These are phyloP conservation scores for Trichomycterus rosablanca DNA, from an alignment of 2,113 vertebrate genomes.

Conservation along the genomic window DNA sequence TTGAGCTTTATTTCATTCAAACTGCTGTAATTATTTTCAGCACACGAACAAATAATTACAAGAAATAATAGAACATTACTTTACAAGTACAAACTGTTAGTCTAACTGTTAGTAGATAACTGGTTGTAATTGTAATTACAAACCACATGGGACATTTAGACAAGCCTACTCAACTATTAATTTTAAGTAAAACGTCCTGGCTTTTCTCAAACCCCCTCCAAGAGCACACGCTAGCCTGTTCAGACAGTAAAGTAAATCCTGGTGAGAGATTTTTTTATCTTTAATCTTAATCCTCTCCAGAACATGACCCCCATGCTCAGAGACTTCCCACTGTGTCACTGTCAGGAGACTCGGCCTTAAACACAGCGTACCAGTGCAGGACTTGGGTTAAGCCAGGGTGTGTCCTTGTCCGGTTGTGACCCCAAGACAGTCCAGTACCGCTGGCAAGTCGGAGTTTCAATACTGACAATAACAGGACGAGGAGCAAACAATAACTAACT, in stretches of 20 bases:
- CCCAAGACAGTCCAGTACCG: too few species aligned
- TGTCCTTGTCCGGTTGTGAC: too few species aligned
- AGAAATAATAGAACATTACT: background rate
- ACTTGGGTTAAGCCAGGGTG: conserved; percentile 28
- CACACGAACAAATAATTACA: background rate
- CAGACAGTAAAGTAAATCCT: conserved; percentile 5
- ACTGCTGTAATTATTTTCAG: background rate
- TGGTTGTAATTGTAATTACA: too few species aligned
- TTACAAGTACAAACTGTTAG: too few species aligned
- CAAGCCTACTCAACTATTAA: background rate
- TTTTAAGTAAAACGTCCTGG: background rate
- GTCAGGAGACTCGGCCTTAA: conserved; percentile 25
- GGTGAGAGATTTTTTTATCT: conserved; percentile 19
- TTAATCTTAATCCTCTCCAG: conserved; percentile 29
- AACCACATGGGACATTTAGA: too few species aligned
- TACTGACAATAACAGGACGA: conserved; percentile 9
- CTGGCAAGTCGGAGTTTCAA: conserved; percentile 14
- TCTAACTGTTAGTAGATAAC: too few species aligned
- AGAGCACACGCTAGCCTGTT: background rate
- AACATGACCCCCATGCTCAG: background rate
- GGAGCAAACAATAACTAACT: too few species aligned
- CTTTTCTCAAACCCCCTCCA: background rate
- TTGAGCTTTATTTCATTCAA: conserved; percentile 1
- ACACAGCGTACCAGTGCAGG: conserved; percentile 36
- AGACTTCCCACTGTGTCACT: conserved; percentile 27